phyloP scores from a whole-genome alignment of 2,113 vertebrate genomes.

The Taxidea taxus region DNA sequence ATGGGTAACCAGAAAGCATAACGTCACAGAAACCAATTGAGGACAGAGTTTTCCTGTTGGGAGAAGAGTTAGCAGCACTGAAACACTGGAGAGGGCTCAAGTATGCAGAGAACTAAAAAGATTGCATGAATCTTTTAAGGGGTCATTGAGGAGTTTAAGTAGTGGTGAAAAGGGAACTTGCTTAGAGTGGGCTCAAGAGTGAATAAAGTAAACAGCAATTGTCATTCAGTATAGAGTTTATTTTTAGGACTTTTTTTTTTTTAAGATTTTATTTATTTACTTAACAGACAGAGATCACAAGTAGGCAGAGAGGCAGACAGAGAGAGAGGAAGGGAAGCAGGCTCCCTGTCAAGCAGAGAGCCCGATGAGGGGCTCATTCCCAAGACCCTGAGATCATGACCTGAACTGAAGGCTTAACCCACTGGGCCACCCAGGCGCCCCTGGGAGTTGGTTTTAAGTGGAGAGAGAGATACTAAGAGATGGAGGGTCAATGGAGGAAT shows the following conservation, averaged over 20 bases:
- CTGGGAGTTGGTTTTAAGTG: neutral
- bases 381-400: no score
- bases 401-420: no score
- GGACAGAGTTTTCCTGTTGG: neutral
- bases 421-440: no score
- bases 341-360: no score
- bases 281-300: no score
- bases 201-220: neutral
- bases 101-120: neutral
- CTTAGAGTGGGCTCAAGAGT: neutral
- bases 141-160: neutral
- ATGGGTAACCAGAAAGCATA: neutral
- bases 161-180: neutral
- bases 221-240: neutral
- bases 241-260: neutral
- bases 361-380: no score
- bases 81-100: neutral
- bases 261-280: no score
- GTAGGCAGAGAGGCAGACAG: no score
- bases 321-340: no score
- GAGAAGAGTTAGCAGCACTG: neutral
- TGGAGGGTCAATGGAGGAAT: neutral
- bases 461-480: neutral
- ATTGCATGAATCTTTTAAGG: neutral
- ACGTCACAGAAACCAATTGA: neutral